Conservation (phyloP, 1,140 invertebrate species). For the Brachionus manjavacas region DNA sequence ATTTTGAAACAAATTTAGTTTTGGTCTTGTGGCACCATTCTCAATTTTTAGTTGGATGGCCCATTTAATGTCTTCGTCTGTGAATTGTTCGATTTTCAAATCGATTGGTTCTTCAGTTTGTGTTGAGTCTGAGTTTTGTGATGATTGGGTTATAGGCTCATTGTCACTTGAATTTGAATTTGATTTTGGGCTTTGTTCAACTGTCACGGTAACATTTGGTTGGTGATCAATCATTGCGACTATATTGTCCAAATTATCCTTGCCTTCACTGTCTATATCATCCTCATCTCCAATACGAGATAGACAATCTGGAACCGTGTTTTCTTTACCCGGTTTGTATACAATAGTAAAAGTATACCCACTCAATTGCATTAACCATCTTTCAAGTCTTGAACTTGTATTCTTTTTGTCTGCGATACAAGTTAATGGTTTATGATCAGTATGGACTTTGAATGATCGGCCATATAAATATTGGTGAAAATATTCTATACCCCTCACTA, state of each 20-base stretch:
- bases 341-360: not conserved
- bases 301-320: not conserved
- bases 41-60: not conserved
- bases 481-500: conserved; percentile 54
- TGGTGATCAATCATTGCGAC: not conserved
- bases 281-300: not conserved
- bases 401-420: conserved; percentile 47
- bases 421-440: conserved; percentile 58
- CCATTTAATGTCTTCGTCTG: not conserved
- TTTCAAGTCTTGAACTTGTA: not conserved
- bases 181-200: too few species aligned
- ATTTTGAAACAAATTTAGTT: not conserved
- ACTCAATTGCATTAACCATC: not conserved
- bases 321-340: conserved; percentile 1
- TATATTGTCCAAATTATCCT: not conserved
- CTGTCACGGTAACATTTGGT: not conserved
- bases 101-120: too few species aligned
- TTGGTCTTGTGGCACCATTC: not conserved
- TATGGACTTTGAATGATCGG: conserved; percentile 56
- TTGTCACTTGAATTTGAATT: too few species aligned
- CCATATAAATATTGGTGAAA: conserved; percentile 57
- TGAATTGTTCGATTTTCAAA: not conserved
- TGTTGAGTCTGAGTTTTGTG: too few species aligned
- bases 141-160: not conserved
- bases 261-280: not conserved